These are phyloP conservation scores for Sylvietta virens DNA, from an alignment of 2,113 vertebrate species.

Conservation along the genomic window DNA sequence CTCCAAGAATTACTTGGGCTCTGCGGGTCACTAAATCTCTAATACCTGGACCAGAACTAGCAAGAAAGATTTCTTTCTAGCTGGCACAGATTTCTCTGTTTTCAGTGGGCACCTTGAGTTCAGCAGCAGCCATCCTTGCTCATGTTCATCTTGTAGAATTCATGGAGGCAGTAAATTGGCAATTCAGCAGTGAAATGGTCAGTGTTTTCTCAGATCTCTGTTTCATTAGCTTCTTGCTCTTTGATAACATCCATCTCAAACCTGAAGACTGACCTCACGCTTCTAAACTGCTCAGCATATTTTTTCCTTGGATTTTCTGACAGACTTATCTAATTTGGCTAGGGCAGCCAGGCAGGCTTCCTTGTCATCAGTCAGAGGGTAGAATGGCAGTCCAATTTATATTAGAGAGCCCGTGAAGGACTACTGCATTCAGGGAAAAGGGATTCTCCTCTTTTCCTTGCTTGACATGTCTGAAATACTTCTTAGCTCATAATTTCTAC, in stretches of 20 bases:
- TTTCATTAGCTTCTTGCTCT: neutral
- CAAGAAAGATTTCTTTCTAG: neutral
- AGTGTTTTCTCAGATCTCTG: neutral
- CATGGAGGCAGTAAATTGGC: neutral
- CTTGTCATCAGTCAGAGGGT: neutral
- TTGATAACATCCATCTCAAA: neutral
- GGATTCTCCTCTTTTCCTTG: neutral
- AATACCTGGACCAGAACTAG: neutral
- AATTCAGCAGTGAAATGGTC: neutral
- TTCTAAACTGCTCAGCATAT: neutral
- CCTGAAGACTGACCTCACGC: neutral
- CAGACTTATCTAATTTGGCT: neutral
- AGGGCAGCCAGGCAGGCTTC: neutral
- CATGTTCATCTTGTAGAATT: neutral
- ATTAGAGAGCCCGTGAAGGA: neutral
- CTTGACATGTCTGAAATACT: neutral
- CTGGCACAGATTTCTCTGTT: neutral
- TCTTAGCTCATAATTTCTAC: neutral
- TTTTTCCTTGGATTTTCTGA: neutral
- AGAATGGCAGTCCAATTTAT: neutral
- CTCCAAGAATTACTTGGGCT: neutral
- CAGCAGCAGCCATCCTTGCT: neutral
- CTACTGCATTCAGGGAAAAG: neutral
- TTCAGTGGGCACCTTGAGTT: neutral
- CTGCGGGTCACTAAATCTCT: neutral